Evolutionary conservation across 2,888 invertebrate species (phyloP), one percentile per base, ranked within the genome.

Genomic region (Coelopa pilipes): DNA sequence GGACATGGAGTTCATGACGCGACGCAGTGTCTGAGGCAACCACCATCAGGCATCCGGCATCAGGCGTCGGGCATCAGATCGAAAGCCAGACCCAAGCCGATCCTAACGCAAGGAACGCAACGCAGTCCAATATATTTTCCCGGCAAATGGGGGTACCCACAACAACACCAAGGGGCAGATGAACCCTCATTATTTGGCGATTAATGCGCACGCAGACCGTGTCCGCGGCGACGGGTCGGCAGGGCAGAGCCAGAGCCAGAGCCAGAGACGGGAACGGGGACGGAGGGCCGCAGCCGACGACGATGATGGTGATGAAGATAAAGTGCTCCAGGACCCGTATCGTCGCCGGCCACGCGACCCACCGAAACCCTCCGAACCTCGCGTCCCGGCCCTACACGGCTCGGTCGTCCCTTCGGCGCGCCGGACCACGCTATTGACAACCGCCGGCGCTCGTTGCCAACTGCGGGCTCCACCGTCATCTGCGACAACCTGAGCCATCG

Each of bases 11-110:
- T 77, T 78, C 79, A 80, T 78, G 78, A 78, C 78, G 78, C 80
- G 79, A 76, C 79, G 75, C 75, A 76, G 69, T 77, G 80, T 80
- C 79, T 80, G 76, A 77, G 74, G 73, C 77, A 77, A 77, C 78
- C 68, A 72, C 73, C 34, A 34, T 65, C 21, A 71, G 62, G 74
- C 72, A 75, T 55, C 57, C 10, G 17, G 63, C 63, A 46, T 46
- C 46, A 17, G n/a, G 15, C 13, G 60, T 1, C 21, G 60, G n/a
- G 53, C 53, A n/a, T n/a, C n/a, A 59, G 21, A 57, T 12, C 34
- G 45, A 13, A 13, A 15, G 34, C 24, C 62, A 62, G 5, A 47
- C 9, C 10, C n/a, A 65, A 47, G 19, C 57, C 21, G 12, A 59
- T 24, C 24, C 24, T 59, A 19, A 34, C n/a, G 34, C 45, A 62